Evolutionary conservation across 2,113 vertebrate species (phyloP).

Genomic region (Aythya baeri): DNA sequence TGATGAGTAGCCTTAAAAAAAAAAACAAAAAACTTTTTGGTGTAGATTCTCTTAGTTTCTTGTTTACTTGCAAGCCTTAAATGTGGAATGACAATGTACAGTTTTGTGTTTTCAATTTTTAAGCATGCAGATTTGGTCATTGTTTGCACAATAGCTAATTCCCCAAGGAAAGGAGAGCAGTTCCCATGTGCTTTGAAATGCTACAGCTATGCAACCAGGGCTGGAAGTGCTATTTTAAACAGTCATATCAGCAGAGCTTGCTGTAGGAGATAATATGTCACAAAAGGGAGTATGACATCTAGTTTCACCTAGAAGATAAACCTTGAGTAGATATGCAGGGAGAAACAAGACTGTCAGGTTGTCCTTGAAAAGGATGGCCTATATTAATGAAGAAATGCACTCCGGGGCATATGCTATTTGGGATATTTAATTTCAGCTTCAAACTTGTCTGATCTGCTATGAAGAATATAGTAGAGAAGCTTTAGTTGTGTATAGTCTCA

Average conservation of each 20-base stretch:
- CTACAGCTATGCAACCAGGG: constrained; percentile 25
- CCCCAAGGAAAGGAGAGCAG: background rate
- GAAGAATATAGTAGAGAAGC: background rate
- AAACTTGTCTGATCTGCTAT: background rate
- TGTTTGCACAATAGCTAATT: background rate
- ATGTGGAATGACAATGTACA: background rate
- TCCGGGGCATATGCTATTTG: constrained; percentile 45
- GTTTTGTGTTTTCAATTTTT: constrained; percentile 1
- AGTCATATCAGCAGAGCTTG: constrained; percentile 64
- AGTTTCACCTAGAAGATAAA: constrained; percentile 67
- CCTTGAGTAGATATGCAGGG: constrained; percentile 55
- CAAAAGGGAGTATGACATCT: constrained; percentile 62
- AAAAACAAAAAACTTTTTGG: background rate
- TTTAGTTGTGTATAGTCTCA: background rate
- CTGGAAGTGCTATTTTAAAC: constrained; percentile 67
- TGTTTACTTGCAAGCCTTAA: background rate
- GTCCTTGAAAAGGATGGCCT: constrained; percentile 65
- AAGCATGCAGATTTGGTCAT: background rate
- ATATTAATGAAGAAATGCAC: constrained; percentile 54
- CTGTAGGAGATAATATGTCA: constrained; percentile 70
- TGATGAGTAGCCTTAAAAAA: constrained; percentile 9
- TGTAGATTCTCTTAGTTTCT: background rate
- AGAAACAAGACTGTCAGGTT: constrained; percentile 53
- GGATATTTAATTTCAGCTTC: constrained; percentile 55
- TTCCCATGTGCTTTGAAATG: constrained; percentile 44